These are phyloP conservation scores for Trichomalopsis sarcophagae DNA, from an alignment of 1,140 invertebrate species.

Conservation along the genomic window DNA sequence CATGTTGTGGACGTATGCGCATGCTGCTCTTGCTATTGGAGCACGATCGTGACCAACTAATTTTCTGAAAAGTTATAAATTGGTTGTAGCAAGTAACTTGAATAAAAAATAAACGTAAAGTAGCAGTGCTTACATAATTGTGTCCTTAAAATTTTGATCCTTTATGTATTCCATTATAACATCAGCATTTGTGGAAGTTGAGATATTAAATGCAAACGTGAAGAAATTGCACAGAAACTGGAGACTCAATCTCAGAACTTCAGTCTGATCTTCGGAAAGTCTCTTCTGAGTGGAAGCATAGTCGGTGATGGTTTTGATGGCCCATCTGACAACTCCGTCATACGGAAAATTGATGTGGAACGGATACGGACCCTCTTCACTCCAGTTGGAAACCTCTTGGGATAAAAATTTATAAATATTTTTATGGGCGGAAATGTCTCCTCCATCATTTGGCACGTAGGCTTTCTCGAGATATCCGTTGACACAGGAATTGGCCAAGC, in stretches of 20 bases:
- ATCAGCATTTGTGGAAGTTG: slow-evolving; percentile 26
- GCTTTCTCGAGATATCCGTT: slow-evolving; percentile 55
- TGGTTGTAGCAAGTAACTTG: background rate
- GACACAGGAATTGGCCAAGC: slow-evolving; percentile 65
- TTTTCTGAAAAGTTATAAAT: slow-evolving; percentile 52
- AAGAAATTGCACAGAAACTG: slow-evolving; percentile 67
- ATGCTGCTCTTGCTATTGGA: slow-evolving; percentile 58
- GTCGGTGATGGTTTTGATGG: slow-evolving; percentile 53
- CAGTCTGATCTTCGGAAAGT: slow-evolving; percentile 53
- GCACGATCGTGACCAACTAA: slow-evolving; percentile 54
- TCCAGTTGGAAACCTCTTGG: slow-evolving; percentile 38
- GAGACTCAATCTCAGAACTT: slow-evolving; percentile 62
- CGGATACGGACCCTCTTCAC: slow-evolving; percentile 49
- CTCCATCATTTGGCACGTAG: slow-evolving; percentile 39
- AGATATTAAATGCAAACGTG: slow-evolving; percentile 56
- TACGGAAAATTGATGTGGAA: slow-evolving; percentile 61
- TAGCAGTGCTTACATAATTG: slow-evolving; percentile 59
- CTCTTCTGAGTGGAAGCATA: slow-evolving; percentile 26
- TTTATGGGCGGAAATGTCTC: slow-evolving; percentile 27
- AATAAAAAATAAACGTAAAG: background rate
- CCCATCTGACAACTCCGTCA: slow-evolving; percentile 60
- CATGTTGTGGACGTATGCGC: slow-evolving; percentile 63
- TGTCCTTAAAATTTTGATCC: slow-evolving; percentile 55
- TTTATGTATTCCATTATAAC: slow-evolving; percentile 51
- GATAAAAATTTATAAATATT: slow-evolving; percentile 40